phyloP scores from a whole-genome alignment of 1,140 invertebrate species.

The Drosophila kohkoa region DNA sequence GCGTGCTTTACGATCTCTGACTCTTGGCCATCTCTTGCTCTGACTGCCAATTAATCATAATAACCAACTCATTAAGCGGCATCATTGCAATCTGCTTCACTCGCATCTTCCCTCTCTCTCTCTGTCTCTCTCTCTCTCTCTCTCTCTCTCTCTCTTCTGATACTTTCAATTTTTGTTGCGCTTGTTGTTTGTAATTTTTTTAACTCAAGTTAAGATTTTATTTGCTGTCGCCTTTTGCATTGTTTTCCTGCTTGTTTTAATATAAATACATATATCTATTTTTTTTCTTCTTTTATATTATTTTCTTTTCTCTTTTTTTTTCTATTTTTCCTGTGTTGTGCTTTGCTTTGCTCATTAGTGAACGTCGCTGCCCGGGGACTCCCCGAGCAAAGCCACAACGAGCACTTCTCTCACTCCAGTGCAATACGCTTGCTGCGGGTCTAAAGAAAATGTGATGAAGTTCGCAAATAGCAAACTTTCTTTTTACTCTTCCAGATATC shows the following conservation, averaged over 20 bases:
- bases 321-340: constrained; percentile 6
- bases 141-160: background rate
- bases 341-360: constrained; percentile 39
- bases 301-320: constrained; percentile 2
- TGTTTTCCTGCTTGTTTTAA: constrained; percentile 45
- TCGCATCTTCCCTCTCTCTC: background rate
- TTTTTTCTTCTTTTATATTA: constrained; percentile 1
- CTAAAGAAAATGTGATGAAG: background rate
- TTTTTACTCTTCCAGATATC: background rate
- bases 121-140: background rate
- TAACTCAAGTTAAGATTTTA: constrained; percentile 41
- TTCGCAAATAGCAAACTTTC: no score
- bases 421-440: background rate
- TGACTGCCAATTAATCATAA: constrained; percentile 46
- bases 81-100: constrained; percentile 36
- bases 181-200: constrained; percentile 5
- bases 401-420: background rate
- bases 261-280: constrained; percentile 12
- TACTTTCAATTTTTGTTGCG: background rate
- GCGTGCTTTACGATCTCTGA: background rate
- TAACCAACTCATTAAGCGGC: constrained; percentile 47
- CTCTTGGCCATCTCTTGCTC: background rate
- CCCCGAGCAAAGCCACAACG: constrained; percentile 6
- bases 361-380: background rate
- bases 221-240: constrained; percentile 43